Percentiles rank a stretch among this genome's conserved stretches.
Conservation (phyloP, 2,113 vertebrate species). For the Piprites chloris region DNA sequence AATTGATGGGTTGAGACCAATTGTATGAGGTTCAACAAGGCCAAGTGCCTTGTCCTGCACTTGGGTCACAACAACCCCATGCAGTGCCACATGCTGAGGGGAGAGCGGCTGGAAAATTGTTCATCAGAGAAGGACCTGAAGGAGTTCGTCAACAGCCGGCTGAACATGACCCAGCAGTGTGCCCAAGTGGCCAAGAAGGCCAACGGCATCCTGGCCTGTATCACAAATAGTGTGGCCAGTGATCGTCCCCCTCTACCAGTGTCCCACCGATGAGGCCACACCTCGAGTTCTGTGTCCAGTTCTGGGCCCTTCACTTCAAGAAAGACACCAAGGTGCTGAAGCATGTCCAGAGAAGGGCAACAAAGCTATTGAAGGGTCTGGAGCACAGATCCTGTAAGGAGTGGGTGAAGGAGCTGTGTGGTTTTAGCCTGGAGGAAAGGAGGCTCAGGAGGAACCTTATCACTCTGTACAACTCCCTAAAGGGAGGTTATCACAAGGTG, state of each 20-base stretch:
- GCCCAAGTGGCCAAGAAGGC: not conserved
- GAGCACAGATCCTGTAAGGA: not conserved
- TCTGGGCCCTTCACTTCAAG: not conserved
- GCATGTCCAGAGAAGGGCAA: not conserved
- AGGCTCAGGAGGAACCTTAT: not conserved
- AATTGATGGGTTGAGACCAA: not conserved
- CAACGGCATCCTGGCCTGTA: accelerated
- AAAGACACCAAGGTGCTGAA: not conserved
- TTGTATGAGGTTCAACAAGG: not conserved
- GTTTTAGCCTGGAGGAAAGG: not conserved
- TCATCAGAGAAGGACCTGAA: too few species aligned
- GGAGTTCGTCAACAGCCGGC: too few species aligned
- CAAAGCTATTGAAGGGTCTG: not conserved
- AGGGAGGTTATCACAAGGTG: not conserved
- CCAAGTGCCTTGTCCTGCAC: not conserved
- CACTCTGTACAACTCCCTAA: not conserved
- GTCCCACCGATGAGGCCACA: not conserved
- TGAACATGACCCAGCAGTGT: too few species aligned
- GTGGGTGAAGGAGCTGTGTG: not conserved
- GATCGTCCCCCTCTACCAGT: accelerated
- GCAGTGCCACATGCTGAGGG: not conserved
- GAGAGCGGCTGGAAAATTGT: too few species aligned
- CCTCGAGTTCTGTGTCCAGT: accelerated
- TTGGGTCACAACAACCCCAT: not conserved
- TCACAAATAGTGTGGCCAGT: not conserved